Conservation (phyloP, 1,140 invertebrate genomes). For the Marisa cornuarietis region DNA sequence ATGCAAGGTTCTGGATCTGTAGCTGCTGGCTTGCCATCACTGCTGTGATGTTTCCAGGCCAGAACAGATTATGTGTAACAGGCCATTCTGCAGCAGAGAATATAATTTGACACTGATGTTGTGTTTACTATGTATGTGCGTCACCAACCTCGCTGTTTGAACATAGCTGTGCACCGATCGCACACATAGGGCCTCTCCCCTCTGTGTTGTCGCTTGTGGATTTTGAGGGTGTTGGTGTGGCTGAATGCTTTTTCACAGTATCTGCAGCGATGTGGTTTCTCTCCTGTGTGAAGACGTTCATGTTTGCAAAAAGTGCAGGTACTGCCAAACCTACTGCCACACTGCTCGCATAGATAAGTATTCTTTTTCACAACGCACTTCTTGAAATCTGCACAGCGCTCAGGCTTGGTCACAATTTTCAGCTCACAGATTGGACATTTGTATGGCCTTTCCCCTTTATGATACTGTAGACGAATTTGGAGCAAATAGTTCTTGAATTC, state of each 20-base stretch:
- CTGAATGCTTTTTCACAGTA: constrained; percentile 9
- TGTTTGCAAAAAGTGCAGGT: not conserved
- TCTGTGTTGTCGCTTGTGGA: constrained; percentile 20
- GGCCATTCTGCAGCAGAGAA: too few relatives aligned
- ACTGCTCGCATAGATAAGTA: constrained; percentile 2
- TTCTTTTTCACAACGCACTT: constrained; percentile 4
- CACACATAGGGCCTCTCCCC: constrained; percentile 22
- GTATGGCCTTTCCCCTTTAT: constrained; percentile 1
- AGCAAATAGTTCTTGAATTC: constrained; percentile 14
- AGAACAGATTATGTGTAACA: too few relatives aligned
- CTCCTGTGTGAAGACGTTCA: not conserved
- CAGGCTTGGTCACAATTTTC: constrained; percentile 7
- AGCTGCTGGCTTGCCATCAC: too few relatives aligned
- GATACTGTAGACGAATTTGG: constrained; percentile 7
- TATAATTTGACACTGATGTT: constrained; percentile 1
- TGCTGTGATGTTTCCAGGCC: too few relatives aligned
- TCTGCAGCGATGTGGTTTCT: constrained; percentile 5
- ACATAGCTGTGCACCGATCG: constrained; percentile 3
- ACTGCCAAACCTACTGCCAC: constrained; percentile 8
- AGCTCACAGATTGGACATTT: constrained; percentile 4
- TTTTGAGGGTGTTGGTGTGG: constrained; percentile 4
- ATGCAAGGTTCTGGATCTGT: too few relatives aligned
- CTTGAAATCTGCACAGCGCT: constrained; percentile 2
- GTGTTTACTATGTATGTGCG: constrained; percentile 11
- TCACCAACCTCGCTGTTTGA: constrained; percentile 6